A percentile compares a stretch with the other conserved stretches of the same genome.
phyloP scores from a whole-genome alignment of 2,888 invertebrate genomes.

The Epistrophe grossulariae region DNA sequence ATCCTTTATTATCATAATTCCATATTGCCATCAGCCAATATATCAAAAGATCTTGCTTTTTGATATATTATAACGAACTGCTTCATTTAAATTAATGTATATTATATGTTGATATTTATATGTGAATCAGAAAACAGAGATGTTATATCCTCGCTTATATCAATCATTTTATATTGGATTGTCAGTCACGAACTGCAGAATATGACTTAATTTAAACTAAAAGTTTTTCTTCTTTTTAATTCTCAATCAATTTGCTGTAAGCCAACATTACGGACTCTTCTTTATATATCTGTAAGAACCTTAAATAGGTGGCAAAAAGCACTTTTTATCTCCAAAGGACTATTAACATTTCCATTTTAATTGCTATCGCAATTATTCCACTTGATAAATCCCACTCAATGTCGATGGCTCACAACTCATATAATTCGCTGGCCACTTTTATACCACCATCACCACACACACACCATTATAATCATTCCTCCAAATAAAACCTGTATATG shows the following conservation, averaged over 20 bases:
- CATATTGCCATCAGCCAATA: background rate
- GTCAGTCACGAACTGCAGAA: background rate
- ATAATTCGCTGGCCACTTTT: background rate
- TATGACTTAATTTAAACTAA: background rate
- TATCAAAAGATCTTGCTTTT: background rate
- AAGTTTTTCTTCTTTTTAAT: constrained; percentile 2
- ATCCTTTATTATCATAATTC: background rate
- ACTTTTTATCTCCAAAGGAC: constrained; percentile 23
- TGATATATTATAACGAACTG: no score
- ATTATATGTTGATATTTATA: background rate
- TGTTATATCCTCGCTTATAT: background rate
- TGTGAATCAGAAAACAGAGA: background rate
- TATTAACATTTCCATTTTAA: constrained; percentile 51
- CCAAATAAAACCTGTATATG: background rate
- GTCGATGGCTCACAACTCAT: constrained; percentile 41
- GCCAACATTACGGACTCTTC: background rate
- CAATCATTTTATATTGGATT: background rate
- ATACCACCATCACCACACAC: background rate
- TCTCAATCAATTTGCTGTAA: background rate
- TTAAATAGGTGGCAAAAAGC: constrained; percentile 19
- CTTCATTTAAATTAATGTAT: background rate
- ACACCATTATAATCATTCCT: background rate
- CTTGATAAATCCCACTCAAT: constrained; percentile 53
- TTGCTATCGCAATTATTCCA: constrained; percentile 66
- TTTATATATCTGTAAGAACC: constrained; percentile 1